A percentile compares a stretch with the other conserved stretches of the same genome.
Evolutionary conservation across 2,797 vertebrate species (phyloP).

Genomic region (Oryzias dopingdopingensis): DNA sequence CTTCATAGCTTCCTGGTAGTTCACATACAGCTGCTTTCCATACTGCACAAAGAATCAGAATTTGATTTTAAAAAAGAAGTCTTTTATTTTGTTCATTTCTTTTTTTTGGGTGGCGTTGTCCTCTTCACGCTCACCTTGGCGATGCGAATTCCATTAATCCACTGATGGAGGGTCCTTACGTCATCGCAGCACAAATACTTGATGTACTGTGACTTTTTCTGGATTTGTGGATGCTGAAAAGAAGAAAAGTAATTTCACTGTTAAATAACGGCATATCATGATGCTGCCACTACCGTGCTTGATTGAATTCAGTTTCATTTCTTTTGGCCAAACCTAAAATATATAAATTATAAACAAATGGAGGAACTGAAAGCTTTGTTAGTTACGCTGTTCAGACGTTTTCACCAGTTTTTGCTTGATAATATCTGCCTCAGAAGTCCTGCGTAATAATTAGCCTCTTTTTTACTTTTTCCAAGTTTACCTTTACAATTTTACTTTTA

Average conservation of each 20-base stretch:
- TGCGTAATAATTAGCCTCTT: too few species aligned
- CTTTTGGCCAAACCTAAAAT: too few species aligned
- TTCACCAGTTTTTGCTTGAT: too few species aligned
- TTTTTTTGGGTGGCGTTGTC: neutral
- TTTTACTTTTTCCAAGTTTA: too few species aligned
- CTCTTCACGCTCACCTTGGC: slow-evolving; percentile 83
- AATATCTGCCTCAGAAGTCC: too few species aligned
- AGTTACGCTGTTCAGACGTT: too few species aligned
- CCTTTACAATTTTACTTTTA: too few species aligned
- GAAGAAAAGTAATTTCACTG: slow-evolving; percentile 6
- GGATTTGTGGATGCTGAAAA: slow-evolving; percentile 93
- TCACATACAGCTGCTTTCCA: slow-evolving; percentile 91
- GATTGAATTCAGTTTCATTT: too few species aligned
- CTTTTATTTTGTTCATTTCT: neutral
- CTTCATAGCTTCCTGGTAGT: slow-evolving; percentile 97
- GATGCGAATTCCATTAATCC: slow-evolving; percentile 96
- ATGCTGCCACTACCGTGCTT: neutral
- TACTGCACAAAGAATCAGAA: slow-evolving; percentile 77
- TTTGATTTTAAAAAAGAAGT: neutral
- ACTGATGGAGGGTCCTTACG: slow-evolving; percentile 94
- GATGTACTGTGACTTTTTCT: slow-evolving; percentile 99
- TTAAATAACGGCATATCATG: neutral
- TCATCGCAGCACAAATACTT: slow-evolving; percentile 98
- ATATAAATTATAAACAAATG: too few species aligned
- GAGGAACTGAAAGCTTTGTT: too few species aligned